phyloP scores from a whole-genome alignment of 2,797 vertebrate species.

The Gobionotothen gibberifrons region DNA sequence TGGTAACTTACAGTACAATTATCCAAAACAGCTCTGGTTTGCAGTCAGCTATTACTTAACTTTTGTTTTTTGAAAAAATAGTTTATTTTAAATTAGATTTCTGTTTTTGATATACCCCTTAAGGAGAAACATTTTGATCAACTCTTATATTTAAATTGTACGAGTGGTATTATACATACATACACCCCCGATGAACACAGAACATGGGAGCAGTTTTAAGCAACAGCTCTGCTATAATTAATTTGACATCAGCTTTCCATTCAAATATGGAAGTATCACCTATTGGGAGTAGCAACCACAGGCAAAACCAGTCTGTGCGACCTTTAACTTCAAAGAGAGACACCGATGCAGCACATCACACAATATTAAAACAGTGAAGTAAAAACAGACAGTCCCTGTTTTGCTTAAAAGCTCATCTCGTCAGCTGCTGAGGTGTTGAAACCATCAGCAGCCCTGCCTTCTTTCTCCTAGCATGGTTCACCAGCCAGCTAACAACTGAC shows the following conservation, averaged over 20 bases:
- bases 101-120: too few relatives aligned
- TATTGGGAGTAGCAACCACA: neutral
- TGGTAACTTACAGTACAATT: too few relatives aligned
- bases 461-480: conserved; percentile 50
- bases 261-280: neutral
- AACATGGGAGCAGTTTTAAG: neutral
- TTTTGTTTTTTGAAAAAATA: too few relatives aligned
- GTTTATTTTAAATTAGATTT: too few relatives aligned
- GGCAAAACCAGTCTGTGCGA: conserved; percentile 7
- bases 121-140: neutral
- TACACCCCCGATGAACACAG: neutral
- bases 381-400: conserved; percentile 11
- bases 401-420: conserved; percentile 20
- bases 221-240: neutral
- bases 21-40: too few relatives aligned
- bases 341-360: neutral
- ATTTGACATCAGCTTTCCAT: neutral
- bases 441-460: conserved; percentile 56
- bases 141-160: neutral
- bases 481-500: conserved; percentile 55
- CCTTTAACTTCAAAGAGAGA: conserved; percentile 16
- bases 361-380: neutral
- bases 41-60: too few relatives aligned
- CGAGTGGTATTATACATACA: neutral
- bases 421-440: conserved; percentile 46